These are phyloP conservation scores for Drosophila pseudoananassae DNA, from an alignment of 1,140 invertebrate species.

Conservation along the genomic window DNA sequence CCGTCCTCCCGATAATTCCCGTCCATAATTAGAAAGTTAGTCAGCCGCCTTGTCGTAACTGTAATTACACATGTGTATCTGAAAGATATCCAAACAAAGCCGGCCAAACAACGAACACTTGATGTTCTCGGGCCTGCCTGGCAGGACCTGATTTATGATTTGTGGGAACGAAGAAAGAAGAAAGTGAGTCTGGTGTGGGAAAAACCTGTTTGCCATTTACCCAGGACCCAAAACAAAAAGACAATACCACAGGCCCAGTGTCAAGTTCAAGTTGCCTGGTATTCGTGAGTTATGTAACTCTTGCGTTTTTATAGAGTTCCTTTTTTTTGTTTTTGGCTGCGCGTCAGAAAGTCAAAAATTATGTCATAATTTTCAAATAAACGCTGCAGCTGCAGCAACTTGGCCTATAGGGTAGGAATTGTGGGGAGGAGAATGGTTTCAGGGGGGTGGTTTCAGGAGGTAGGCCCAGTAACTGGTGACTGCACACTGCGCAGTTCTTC, in stretches of 20 bases:
- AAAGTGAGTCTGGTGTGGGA: conserved; percentile 27
- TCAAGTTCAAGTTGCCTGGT: conserved; percentile 40
- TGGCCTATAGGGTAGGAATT: conserved; percentile 2
- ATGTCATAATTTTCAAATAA: conserved; percentile 57
- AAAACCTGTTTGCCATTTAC: conserved; percentile 36
- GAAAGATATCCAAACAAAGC: conserved; percentile 41
- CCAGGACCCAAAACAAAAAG: conserved; percentile 10
- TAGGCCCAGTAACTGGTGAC: conserved; percentile 49
- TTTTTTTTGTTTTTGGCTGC: not conserved
- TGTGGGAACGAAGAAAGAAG: conserved; percentile 11
- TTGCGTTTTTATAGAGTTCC: not conserved
- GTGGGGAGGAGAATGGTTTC: conserved; percentile 2
- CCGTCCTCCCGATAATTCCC: conserved; percentile 21
- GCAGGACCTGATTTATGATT: conserved; percentile 48
- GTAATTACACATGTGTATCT: conserved; percentile 53
- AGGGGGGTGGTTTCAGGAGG: conserved; percentile 36
- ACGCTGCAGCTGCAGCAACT: conserved; percentile 15
- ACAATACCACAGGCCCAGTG: conserved; percentile 23
- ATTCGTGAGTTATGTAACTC: conserved; percentile 31
- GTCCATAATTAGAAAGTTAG: conserved; percentile 65
- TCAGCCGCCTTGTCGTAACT: conserved; percentile 50
- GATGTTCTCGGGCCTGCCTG: conserved; percentile 20
- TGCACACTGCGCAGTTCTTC: conserved; percentile 70
- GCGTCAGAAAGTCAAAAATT: conserved; percentile 44
- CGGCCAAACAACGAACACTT: conserved; percentile 29